Evolutionary conservation across 1,140 invertebrate genomes (phyloP).

Genomic region (Zophobas atratus): DNA sequence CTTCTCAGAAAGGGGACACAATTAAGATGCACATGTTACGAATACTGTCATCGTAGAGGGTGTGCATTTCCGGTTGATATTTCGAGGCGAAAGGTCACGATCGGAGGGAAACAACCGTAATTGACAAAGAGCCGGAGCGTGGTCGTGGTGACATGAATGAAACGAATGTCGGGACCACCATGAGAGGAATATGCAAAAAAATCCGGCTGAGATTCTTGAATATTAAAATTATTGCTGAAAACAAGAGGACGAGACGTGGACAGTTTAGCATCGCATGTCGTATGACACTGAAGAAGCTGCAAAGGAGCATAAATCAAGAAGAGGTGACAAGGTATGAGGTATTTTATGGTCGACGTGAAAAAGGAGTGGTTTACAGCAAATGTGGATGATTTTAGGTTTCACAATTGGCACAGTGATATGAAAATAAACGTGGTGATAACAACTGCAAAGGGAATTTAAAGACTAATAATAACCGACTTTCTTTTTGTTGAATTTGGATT

Average conservation of each 20-base stretch:
- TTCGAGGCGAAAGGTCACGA: constrained; percentile 29
- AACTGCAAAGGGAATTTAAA: too few relatives aligned
- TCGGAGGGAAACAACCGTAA: neutral
- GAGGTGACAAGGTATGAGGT: too few relatives aligned
- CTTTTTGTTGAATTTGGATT: too few relatives aligned
- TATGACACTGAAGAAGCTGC: neutral
- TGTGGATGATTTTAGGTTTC: too few relatives aligned
- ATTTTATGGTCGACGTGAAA: too few relatives aligned
- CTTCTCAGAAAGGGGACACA: constrained; percentile 28
- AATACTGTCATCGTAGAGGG: constrained; percentile 12
- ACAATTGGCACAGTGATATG: too few relatives aligned
- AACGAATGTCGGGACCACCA: constrained; percentile 1
- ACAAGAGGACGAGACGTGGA: neutral
- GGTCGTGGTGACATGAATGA: neutral
- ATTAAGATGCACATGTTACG: constrained; percentile 37
- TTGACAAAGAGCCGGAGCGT: neutral
- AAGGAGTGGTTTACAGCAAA: too few relatives aligned
- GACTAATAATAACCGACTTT: too few relatives aligned
- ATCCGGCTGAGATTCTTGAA: neutral
- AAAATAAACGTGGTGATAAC: too few relatives aligned
- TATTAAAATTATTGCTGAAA: constrained; percentile 25
- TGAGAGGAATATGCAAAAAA: neutral
- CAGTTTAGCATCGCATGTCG: constrained; percentile 1
- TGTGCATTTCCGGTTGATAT: constrained; percentile 37
- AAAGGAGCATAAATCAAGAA: neutral